Conservation (phyloP, 2,888 invertebrate genomes). For the Eilema caniola region DNA sequence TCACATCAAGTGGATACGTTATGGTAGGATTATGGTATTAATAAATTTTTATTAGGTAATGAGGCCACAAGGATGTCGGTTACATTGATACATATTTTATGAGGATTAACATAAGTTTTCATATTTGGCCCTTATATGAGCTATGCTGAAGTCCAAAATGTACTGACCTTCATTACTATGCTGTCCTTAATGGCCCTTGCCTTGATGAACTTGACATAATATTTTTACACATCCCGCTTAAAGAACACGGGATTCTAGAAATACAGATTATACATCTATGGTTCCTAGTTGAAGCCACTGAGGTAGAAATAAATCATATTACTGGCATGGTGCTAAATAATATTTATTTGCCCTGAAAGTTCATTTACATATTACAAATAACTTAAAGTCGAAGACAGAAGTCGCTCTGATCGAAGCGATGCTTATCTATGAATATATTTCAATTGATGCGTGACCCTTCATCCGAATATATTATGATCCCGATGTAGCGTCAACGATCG, state of each 20-base stretch:
- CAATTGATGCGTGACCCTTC: conserved; percentile 3
- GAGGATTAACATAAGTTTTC: not conserved
- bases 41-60: not conserved
- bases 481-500: not conserved
- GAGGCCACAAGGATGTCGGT: not conserved
- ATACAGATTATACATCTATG: too few species aligned
- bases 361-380: not conserved
- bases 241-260: too few species aligned
- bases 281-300: too few species aligned
- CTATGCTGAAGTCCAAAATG: too few species aligned
- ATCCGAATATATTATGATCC: conserved; percentile 9
- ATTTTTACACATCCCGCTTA: too few species aligned
- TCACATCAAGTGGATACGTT: conserved; percentile 8
- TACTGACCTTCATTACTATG: too few species aligned
- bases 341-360: too few species aligned
- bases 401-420: not conserved
- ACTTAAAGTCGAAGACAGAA: not conserved
- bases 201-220: too few species aligned
- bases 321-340: too few species aligned
- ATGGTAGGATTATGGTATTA: not conserved
- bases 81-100: not conserved
- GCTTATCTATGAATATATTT: not conserved
- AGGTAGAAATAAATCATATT: too few species aligned
- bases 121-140: too few species aligned
- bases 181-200: too few species aligned